Evolutionary conservation across 2,888 invertebrate genomes (phyloP).

Genomic region (Phymatocera aterrima): DNA sequence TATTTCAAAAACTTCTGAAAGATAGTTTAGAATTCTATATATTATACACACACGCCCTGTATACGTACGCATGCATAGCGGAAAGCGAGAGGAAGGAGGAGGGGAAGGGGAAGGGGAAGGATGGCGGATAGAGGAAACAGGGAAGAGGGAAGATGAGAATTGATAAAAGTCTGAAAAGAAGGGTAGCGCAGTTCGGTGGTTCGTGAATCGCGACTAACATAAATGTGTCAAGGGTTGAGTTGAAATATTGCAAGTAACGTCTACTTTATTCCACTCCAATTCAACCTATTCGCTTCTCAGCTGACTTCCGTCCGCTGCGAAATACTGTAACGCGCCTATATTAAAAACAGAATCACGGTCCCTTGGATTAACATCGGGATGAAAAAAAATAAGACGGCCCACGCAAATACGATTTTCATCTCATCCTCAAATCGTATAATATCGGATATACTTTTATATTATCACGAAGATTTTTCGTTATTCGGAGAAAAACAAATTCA

Average conservation of each 20-base stretch:
- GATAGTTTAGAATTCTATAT: no score
- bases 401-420: background rate
- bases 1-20: no score
- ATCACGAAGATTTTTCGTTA: no score
- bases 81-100: no score
- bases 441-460: no score
- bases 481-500: no score
- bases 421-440: no score
- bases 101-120: no score
- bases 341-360: background rate
- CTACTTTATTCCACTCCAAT: constrained; percentile 39
- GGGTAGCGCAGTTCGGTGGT: constrained; percentile 7
- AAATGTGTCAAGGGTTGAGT: constrained; percentile 58
- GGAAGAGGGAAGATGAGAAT: constrained; percentile 23
- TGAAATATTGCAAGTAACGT: constrained; percentile 32
- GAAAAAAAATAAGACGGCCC: background rate
- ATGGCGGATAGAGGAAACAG: background rate
- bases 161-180: constrained; percentile 35
- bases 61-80: no score
- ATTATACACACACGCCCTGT: no score
- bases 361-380: background rate
- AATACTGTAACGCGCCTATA: background rate
- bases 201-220: constrained; percentile 59
- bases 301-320: constrained; percentile 7
- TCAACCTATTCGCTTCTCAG: background rate